Evolutionary conservation across 2,113 vertebrate species (phyloP).

Genomic region (Parotia lawesii): DNA sequence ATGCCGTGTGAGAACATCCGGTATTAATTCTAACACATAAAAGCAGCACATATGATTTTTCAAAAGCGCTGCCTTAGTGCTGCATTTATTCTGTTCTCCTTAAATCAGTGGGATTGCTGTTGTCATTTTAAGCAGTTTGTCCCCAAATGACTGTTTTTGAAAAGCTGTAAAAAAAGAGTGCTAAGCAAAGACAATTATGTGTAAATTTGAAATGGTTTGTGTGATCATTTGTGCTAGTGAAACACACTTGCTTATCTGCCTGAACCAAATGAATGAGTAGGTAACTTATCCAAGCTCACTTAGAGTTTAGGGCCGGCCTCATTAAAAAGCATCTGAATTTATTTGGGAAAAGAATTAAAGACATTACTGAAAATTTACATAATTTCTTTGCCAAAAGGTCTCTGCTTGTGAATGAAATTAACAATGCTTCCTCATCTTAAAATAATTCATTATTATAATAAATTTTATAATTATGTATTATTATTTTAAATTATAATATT

Average conservation of each 20-base stretch:
- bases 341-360: not conserved
- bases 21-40: not conserved
- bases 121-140: not conserved
- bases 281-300: not conserved
- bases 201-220: not conserved
- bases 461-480: not conserved
- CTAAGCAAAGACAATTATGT: not conserved
- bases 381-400: not conserved
- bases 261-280: not conserved
- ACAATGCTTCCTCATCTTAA: not conserved
- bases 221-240: not conserved
- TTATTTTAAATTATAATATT: not conserved
- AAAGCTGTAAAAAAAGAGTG: not conserved
- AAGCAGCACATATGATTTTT: not conserved
- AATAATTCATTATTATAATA: not conserved
- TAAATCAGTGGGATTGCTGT: not conserved
- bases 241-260: not conserved
- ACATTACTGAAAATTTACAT: not conserved
- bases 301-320: not conserved
- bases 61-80: not conserved
- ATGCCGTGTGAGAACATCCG: not conserved
- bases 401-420: not conserved
- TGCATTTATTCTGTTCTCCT: not conserved
- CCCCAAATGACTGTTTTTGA: not conserved
- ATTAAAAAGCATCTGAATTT: not conserved